These are phyloP conservation scores for Struthidea cinerea DNA, from an alignment of 2,113 vertebrate genomes.

Conservation along the genomic window DNA sequence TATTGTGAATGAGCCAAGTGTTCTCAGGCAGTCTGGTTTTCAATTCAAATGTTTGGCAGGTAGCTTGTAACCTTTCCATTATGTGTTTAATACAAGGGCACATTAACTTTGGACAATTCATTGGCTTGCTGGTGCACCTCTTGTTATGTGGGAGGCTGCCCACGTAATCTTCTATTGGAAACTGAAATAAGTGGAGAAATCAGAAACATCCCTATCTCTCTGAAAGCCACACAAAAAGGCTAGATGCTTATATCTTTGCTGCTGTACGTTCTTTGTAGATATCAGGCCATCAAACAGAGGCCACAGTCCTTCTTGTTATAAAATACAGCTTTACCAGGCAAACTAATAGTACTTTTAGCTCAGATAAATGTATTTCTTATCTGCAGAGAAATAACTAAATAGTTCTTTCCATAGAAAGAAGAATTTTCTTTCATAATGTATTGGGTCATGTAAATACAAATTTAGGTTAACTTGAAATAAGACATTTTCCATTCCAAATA, in stretches of 20 bases:
- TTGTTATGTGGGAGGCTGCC: background rate
- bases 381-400: background rate
- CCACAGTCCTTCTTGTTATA: background rate
- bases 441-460: background rate
- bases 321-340: background rate
- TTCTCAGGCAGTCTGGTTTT: background rate
- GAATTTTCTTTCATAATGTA: background rate
- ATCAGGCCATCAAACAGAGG: background rate
- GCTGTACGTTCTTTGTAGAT: background rate
- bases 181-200: background rate
- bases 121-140: background rate
- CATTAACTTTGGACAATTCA: background rate
- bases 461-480: background rate
- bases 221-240: background rate
- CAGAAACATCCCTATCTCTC: background rate
- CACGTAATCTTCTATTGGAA: background rate
- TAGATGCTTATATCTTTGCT: background rate
- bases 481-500: background rate
- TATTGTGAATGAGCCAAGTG: background rate
- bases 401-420: background rate
- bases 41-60: background rate
- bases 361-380: background rate
- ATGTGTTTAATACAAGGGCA: background rate
- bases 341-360: background rate
- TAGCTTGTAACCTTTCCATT: background rate